Evolutionary conservation across 1,140 invertebrate species (phyloP), one percentile per base, ranked within the genome.

Genomic region (Dinoponera quadriceps): DNA sequence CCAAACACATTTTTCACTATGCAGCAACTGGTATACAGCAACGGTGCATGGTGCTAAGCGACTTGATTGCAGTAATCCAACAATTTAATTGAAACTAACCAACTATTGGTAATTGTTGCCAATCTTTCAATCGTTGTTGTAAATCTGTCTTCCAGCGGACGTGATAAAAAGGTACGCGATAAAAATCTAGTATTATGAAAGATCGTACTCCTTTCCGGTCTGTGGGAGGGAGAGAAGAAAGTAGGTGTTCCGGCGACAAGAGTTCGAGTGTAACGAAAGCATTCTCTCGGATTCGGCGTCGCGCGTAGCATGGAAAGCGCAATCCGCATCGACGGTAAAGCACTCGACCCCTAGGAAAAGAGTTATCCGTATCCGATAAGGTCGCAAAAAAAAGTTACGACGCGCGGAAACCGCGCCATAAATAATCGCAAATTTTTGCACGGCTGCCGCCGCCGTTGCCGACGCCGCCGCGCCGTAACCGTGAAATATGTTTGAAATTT

Each of bases 341-440:
- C 13, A 57, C 54, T 49, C 75, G 51, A 9, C 25, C 33, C 51
- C 33, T 80, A 48, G 65, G n/a, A 71, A n/a, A 80, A 80, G 63
- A 80, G 75, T 80, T 80, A 80, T 80, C 51, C 65, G 65, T 80
- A 80, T 80, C 54, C 75, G 75, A 80, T 80, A 80, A 71, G 75
- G 65, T 57, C 33, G 33, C 69, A 80, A 80, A 63, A 77, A n/a
- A 77, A 66, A 80, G 51, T 80, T 71, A 69, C 65, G 75, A 71
- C 51, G 51, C 75, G 54, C 65, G 38, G 65, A 77, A 81, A 86
- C 74, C 83, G 59, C 29, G 74, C 63, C 83, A 71, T 86, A 86
- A 86, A 86, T 85, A 86, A 86, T 86, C 74, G 74, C 75, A 80
- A 80, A 80, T 80, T 80, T 80, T 80, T 80, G 75, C 65, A 38